These are phyloP conservation scores for Notechis scutatus DNA, from an alignment of 2,113 vertebrate species.

Conservation along the genomic window DNA sequence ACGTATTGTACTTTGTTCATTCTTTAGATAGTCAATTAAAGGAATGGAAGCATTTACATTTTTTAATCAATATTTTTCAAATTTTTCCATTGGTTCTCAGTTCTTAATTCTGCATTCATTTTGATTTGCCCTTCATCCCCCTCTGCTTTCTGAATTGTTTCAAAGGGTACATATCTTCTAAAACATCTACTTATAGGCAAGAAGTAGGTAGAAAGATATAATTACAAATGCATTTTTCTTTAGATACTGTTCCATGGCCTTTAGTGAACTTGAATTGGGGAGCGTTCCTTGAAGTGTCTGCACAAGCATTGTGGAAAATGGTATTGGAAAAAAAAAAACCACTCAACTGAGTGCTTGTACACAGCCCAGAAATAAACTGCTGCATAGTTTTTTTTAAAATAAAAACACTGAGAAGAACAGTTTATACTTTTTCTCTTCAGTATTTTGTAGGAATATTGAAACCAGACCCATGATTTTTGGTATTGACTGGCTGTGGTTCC, in stretches of 20 bases:
- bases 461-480: not conserved
- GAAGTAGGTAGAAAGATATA: not conserved
- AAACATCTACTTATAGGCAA: not conserved
- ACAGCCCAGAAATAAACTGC: not conserved
- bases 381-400: not conserved
- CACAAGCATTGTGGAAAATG: not conserved
- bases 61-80: not conserved
- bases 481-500: not conserved
- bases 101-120: not conserved
- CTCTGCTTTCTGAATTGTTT: not conserved
- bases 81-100: not conserved
- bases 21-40: constrained; percentile 1
- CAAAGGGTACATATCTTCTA: not conserved
- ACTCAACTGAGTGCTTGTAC: not conserved
- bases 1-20: not conserved
- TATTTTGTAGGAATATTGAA: not conserved
- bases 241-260: not conserved
- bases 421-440: not conserved
- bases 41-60: not conserved
- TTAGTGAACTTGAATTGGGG: not conserved
- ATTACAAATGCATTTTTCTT: not conserved
- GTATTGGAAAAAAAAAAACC: not conserved
- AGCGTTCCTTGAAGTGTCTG: not conserved
- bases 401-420: not conserved
- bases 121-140: not conserved